Base-by-base conservation (phyloP, 1,140 invertebrate species). In the Penaeus indicus region DNA sequence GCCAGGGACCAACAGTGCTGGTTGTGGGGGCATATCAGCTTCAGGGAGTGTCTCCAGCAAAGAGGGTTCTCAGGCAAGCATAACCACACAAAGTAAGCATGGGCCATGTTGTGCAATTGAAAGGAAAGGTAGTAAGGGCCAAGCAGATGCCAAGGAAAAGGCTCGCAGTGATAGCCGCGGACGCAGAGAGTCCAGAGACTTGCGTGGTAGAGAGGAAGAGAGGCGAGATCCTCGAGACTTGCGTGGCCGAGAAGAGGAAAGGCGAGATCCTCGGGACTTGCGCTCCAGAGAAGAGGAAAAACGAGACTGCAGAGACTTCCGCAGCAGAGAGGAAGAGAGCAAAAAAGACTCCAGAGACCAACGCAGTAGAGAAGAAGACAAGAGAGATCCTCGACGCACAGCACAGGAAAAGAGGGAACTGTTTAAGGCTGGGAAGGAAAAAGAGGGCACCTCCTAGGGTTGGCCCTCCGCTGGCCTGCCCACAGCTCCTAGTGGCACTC, bases 401-500 rank as follows among this genome's bases (percentile, higher is more conserved):
- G 90, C 90, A 77, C 90, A 91, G 84, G 90, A 91, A 61, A 91
- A 91, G 54, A 86, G 90, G 78, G 90, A 91, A 84, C 84, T 91
- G 54, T 91, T 91, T 78, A 91, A 89, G 79, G 84, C 88, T 25
- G 85, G 86, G 38, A 90, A 91, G 79, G 90, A 90, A 42, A 89
- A 86, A 77, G 89, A 90, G n/a, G 79, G 85, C 32, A 88, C 82
- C 85, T 86, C 86, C 90, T 88, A 89, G 86, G 90, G 86, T 85
- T 81, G 84, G 78, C 78, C 84, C 81, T 61, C 86, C 85, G 78
- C 86, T 86, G 81, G 80, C 87, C 86, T 83, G 60, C 87, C 87
- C 82, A 79, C 80, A 88, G 81, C 72, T 75, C 72, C 87, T 47
- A 84, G 75, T 84, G 82, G 81, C 87, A 88, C 81, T 38, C 64